Conservation (phyloP, 2,113 vertebrate species). For the Nothoprocta pentlandii region DNA sequence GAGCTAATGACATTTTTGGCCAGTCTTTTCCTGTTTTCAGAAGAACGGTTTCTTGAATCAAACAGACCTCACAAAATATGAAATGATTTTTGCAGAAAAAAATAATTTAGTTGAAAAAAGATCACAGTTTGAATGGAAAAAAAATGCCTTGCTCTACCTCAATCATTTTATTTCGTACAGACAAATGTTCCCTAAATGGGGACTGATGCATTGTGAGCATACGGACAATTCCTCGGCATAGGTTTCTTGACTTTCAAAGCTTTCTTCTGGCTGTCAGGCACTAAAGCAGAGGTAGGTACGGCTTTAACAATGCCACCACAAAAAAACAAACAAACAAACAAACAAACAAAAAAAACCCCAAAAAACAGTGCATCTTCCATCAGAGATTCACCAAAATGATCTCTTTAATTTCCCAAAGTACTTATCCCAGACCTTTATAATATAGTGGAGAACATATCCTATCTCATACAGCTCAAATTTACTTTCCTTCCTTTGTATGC, state of each 20-base stretch:
- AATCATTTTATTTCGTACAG: neutral
- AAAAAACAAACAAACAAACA: too few relatives aligned
- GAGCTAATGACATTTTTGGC: neutral
- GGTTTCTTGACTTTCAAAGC: neutral
- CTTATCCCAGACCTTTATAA: neutral
- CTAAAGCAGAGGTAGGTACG: neutral
- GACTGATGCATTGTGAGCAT: neutral
- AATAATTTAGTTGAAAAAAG: neutral
- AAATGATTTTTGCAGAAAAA: neutral
- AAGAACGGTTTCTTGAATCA: neutral
- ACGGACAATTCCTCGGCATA: neutral
- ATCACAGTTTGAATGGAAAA: neutral
- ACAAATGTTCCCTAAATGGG: neutral
- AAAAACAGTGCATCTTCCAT: constrained; percentile 7
- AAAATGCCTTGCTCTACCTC: neutral
- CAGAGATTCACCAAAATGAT: neutral
- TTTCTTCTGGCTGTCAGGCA: neutral
- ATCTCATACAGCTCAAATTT: neutral
- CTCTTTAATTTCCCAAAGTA: constrained; percentile 59
- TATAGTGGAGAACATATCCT: neutral
- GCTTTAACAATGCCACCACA: neutral
- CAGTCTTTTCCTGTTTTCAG: neutral
- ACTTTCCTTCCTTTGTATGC: neutral
- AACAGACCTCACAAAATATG: neutral
- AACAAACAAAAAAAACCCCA: neutral